Conservation (phyloP, 2,113 vertebrate genomes). For the Ardeotis arabs region DNA sequence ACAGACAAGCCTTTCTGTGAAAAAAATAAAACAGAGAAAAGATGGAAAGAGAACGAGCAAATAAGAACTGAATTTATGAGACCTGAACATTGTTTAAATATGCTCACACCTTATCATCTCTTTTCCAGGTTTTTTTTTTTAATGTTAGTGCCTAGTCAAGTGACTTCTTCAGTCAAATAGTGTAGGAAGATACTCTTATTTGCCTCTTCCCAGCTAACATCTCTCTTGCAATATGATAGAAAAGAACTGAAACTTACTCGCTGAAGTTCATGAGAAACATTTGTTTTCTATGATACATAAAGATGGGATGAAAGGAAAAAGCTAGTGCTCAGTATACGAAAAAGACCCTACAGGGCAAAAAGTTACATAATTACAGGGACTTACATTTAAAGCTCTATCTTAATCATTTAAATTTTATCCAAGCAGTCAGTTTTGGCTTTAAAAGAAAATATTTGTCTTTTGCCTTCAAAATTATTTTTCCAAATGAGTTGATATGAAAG, state of each 20-base stretch:
- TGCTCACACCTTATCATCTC: fast-evolving
- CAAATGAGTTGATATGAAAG: not conserved
- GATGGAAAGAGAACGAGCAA: not conserved
- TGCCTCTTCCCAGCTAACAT: not conserved
- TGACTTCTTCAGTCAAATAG: not conserved
- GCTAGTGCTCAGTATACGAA: not conserved
- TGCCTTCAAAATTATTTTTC: not conserved
- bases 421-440: not conserved
- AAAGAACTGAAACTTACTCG: not conserved
- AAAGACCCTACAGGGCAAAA: too few relatives aligned
- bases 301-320: not conserved
- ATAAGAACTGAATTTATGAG: not conserved
- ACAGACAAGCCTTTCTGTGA: not conserved
- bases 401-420: not conserved
- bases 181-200: not conserved
- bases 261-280: not conserved
- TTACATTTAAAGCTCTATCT: too few relatives aligned
- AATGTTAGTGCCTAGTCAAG: not conserved
- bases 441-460: not conserved
- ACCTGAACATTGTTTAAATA: not conserved
- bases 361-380: too few relatives aligned
- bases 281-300: not conserved
- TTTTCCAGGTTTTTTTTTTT: not conserved
- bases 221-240: not conserved
- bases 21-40: not conserved